Evolutionary conservation across 2,888 invertebrate genomes (phyloP).

Genomic region (Trachelus stipa): DNA sequence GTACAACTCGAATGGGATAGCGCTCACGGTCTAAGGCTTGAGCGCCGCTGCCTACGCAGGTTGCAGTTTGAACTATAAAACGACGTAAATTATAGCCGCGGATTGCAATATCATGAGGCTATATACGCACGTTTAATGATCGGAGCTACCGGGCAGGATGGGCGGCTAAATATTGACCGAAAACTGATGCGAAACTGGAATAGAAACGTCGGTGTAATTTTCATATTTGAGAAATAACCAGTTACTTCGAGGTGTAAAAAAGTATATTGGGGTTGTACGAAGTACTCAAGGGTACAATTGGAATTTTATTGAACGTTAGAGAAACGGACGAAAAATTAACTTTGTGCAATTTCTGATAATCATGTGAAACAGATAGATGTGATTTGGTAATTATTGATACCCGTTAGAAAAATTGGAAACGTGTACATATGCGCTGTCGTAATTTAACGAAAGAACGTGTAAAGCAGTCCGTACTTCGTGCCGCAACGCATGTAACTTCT

Average conservation of each 20-base stretch:
- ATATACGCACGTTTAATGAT: conserved; percentile 67
- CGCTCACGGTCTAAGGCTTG: conserved; percentile 54
- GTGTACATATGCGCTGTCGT: neutral
- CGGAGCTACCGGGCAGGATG: conserved; percentile 61
- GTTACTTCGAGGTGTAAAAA: neutral
- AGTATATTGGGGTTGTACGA: neutral
- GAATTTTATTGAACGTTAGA: neutral
- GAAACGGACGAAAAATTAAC: neutral
- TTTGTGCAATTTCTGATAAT: conserved; percentile 11
- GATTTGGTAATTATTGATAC: conserved; percentile 50
- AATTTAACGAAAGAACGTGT: neutral
- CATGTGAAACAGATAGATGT: conserved; percentile 37
- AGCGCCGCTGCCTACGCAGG: conserved; percentile 56
- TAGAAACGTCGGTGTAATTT: neutral
- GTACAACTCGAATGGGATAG: conserved; percentile 60
- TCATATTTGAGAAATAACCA: neutral
- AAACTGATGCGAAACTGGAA: conserved; percentile 30
- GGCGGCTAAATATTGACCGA: conserved; percentile 62
- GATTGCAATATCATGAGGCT: conserved; percentile 67
- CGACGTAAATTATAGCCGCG: conserved; percentile 66
- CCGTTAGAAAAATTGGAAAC: conserved; percentile 28
- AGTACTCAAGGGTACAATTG: neutral
- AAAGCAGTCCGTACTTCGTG: neutral
- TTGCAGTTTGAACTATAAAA: conserved; percentile 67
- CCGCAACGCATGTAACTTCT: neutral